Evolutionary conservation across 2,113 vertebrate species (phyloP), one percentile per base, ranked within the genome.

Genomic region (Butorides virescens): DNA sequence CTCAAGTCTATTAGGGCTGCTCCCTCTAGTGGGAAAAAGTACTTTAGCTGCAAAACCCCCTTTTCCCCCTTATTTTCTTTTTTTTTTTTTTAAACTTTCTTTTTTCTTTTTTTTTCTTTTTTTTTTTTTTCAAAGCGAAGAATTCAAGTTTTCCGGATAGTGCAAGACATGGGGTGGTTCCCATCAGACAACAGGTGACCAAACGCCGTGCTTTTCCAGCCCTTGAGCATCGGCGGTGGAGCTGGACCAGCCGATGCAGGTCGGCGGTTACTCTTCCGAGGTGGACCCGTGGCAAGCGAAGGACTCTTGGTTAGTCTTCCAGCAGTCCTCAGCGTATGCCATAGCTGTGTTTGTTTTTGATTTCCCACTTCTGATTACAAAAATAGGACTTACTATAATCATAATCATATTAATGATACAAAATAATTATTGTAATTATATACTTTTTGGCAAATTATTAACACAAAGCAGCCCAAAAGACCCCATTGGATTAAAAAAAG

Each of bases 11-110:
- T 95, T 92, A 84, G 87, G 82, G 92, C 86, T 95, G 96, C 97
- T 95, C 97, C 98, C 97, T 96, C 98, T 98, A 94, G 97, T 96
- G 98, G 95, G 27, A 36, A 30, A 93, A 95, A 68, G 53, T 55
- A 83, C 90, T 95, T 95, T 16, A 72, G 65, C n/a, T 59, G 58
- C 36, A 49, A 32, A 73, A 90, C 88, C 62, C 19, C 9, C 16
- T 29, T 62, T 4, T 2, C 2, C 5, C 4, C 18, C 19, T 10
- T 5, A 4, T 58, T 62, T n/a, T 30, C 3, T 8, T 36, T 20
- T 56, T 22, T 36, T 20, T 56, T 25, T 26, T 11, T 22, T 37
- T 23, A 13, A 39, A 17, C 1, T 19, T 62, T 5, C 2, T 7
- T 26, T 18, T 49, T 42, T 8, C 23, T 4, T 25, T 12, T 26